Evolutionary conservation across 2,113 vertebrate species (phyloP).

Genomic region (Scatophagus argus): DNA sequence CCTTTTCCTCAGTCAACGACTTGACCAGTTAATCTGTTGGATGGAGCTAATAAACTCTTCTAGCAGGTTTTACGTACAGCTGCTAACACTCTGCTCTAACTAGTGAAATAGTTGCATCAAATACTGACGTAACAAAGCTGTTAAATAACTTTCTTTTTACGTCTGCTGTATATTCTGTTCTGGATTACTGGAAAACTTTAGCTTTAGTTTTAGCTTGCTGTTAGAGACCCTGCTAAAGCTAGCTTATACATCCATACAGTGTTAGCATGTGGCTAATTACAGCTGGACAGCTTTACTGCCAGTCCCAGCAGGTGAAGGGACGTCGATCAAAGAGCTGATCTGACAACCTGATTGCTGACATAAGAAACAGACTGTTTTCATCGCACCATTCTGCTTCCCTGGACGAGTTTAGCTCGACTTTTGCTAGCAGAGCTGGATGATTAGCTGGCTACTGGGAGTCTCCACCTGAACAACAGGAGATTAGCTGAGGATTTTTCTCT

Average conservation of each 20-base stretch:
- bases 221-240: neutral
- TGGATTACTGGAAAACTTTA: neutral
- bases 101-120: neutral
- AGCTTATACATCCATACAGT: neutral
- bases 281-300: conserved; percentile 10
- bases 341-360: conserved; percentile 17
- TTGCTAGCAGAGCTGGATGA: conserved; percentile 18
- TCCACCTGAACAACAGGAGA: conserved; percentile 14
- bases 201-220: neutral
- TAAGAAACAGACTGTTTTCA: conserved; percentile 11
- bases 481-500: conserved; percentile 18
- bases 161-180: neutral
- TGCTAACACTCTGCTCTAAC: neutral
- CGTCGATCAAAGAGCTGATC: conserved; percentile 63
- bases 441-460: conserved; percentile 28
- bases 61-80: neutral
- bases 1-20: neutral
- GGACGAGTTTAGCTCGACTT: conserved; percentile 21
- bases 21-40: neutral
- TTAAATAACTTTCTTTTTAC: neutral
- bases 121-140: neutral
- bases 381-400: conserved; percentile 46
- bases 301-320: neutral
- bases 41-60: too few species aligned
- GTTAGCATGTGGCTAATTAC: neutral